Percentiles rank a stretch among this genome's conserved stretches.
These are phyloP conservation scores for Spilarctia lutea DNA, from an alignment of 2,888 invertebrate species.

Conservation along the genomic window DNA sequence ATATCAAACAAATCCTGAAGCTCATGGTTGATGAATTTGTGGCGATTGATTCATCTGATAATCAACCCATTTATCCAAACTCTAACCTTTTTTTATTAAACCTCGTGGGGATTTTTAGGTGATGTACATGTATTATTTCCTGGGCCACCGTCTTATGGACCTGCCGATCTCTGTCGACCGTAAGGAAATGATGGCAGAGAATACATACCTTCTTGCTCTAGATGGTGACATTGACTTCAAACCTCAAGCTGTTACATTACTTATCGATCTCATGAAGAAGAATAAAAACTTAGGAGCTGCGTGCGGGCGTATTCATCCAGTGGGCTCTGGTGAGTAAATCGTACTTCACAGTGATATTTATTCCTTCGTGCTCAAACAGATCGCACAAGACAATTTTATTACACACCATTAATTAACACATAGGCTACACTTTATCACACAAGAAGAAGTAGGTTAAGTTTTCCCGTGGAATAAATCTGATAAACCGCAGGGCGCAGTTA, in stretches of 20 bases:
- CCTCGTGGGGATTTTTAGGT: conserved; percentile 74
- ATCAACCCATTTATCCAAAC: background rate
- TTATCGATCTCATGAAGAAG: conserved; percentile 95
- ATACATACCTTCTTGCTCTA: conserved; percentile 93
- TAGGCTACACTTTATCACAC: too few relatives aligned
- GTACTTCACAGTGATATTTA: background rate
- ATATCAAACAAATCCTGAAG: too few relatives aligned
- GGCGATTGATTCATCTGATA: background rate
- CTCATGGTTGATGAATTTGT: background rate
- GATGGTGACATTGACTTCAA: conserved; percentile 97
- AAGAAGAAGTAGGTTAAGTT: too few relatives aligned
- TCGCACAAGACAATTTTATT: too few relatives aligned
- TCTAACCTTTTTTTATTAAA: background rate
- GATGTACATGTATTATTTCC: conserved; percentile 97
- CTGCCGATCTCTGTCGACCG: conserved; percentile 85
- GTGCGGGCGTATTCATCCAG: conserved; percentile 96
- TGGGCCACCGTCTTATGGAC: conserved; percentile 93
- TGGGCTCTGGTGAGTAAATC: conserved; percentile 87
- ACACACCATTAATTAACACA: too few relatives aligned
- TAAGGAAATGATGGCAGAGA: conserved; percentile 90
- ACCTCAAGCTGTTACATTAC: conserved; percentile 91
- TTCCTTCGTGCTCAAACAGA: too few relatives aligned
- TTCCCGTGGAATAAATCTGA: too few relatives aligned
- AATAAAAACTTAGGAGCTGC: conserved; percentile 93
- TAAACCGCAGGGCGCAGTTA: too few relatives aligned